A percentile compares a stretch with the other conserved stretches of the same genome.
Evolutionary conservation across 2,113 vertebrate species (phyloP).

Genomic region (Antechinus flavipes): DNA sequence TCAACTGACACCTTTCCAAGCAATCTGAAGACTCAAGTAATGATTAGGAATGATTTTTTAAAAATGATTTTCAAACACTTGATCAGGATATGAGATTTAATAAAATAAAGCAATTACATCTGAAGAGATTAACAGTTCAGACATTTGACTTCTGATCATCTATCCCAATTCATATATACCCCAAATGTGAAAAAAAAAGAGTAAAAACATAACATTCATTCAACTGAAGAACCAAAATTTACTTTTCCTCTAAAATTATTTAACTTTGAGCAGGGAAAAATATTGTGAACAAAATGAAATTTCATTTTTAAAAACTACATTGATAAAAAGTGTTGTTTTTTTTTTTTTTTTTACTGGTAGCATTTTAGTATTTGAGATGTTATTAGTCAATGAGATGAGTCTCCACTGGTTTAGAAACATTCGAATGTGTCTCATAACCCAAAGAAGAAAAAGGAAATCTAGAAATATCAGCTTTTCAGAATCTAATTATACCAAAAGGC

Average conservation of each 20-base stretch:
- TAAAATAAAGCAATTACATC: slow-evolving; percentile 35
- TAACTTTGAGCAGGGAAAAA: slow-evolving; percentile 38
- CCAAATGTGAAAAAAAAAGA: slow-evolving; percentile 60
- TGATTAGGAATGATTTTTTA: not conserved
- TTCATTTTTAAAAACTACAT: not conserved
- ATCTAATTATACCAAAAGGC: slow-evolving; percentile 42
- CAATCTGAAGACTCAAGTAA: slow-evolving; percentile 30
- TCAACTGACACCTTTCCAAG: slow-evolving; percentile 1
- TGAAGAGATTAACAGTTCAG: slow-evolving; percentile 52
- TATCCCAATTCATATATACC: slow-evolving; percentile 28
- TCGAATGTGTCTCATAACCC: slow-evolving; percentile 58
- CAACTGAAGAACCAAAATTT: slow-evolving; percentile 59
- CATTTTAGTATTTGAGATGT: slow-evolving; percentile 20
- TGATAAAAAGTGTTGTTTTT: not conserved
- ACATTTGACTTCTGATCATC: slow-evolving; percentile 44
- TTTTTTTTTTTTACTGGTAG: slow-evolving; percentile 14
- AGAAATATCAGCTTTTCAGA: slow-evolving; percentile 43
- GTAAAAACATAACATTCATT: slow-evolving; percentile 41
- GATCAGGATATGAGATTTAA: not conserved
- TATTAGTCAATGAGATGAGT: slow-evolving; percentile 33
- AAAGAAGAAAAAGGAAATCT: slow-evolving; percentile 32
- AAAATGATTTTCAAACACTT: slow-evolving; percentile 23
- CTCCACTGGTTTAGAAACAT: slow-evolving; percentile 15
- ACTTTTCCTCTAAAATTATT: slow-evolving; percentile 31
- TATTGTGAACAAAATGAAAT: slow-evolving; percentile 17